A percentile compares a stretch with the other conserved stretches of the same genome.
Evolutionary conservation across 2,113 vertebrate species (phyloP).

Genomic region (Indri indri): DNA sequence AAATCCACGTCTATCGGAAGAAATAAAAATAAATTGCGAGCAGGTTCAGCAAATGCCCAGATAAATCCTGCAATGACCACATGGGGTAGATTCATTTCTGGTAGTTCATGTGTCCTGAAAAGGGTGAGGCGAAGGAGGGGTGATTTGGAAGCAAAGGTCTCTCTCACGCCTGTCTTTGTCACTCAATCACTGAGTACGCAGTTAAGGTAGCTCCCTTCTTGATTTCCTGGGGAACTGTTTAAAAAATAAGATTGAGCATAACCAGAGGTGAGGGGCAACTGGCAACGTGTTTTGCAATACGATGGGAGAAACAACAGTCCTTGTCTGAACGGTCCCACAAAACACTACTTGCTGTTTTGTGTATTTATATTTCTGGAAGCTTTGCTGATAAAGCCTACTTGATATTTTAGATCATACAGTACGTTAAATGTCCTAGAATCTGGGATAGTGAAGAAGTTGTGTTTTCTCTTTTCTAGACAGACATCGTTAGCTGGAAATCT

Average conservation of each 20-base stretch:
- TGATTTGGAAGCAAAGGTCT: background rate
- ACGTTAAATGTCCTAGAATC: background rate
- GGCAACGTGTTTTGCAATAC: background rate
- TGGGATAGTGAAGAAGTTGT: background rate
- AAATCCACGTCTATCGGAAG: constrained; percentile 42
- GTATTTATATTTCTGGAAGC: background rate
- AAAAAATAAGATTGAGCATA: background rate
- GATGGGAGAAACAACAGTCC: background rate
- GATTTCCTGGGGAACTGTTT: background rate
- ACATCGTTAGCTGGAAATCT: background rate
- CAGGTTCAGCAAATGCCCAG: constrained; percentile 59
- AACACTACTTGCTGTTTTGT: background rate
- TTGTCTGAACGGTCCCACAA: background rate
- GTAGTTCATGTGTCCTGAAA: background rate
- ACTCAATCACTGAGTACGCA: background rate
- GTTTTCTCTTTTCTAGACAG: background rate
- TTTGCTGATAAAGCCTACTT: background rate
- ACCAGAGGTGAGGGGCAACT: background rate
- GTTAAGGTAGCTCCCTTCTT: background rate
- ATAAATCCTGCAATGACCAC: constrained; percentile 7
- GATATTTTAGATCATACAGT: background rate
- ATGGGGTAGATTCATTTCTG: background rate
- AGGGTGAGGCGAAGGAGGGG: background rate
- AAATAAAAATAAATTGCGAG: constrained; percentile 73
- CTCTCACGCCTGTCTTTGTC: background rate